Conservation (phyloP, 1,140 invertebrate genomes). For the Drosophila melanica region DNA sequence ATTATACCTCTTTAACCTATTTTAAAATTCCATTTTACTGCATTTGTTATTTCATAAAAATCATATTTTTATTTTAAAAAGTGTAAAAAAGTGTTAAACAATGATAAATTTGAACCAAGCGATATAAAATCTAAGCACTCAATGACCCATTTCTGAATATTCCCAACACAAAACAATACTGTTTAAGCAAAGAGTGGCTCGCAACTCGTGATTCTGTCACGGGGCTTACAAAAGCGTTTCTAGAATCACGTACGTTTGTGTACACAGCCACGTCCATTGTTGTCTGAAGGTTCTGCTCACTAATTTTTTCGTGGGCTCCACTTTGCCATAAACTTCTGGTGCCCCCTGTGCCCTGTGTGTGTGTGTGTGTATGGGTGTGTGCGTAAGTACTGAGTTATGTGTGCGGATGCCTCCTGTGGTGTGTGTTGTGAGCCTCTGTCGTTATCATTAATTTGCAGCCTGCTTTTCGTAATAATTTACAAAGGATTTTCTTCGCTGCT, state of each 20-base stretch:
- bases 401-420: constrained; percentile 15
- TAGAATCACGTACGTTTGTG: constrained; percentile 28
- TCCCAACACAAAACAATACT: too few species aligned
- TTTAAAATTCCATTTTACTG: too few species aligned
- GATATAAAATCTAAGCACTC: too few species aligned
- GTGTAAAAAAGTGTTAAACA: too few species aligned
- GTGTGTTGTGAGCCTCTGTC: constrained; percentile 36
- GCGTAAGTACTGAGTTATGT: constrained; percentile 6
- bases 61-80: too few species aligned
- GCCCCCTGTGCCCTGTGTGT: background rate
- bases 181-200: background rate
- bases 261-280: constrained; percentile 27
- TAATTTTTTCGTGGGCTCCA: constrained; percentile 23
- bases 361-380: background rate
- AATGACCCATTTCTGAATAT: too few species aligned
- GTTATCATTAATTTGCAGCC: constrained; percentile 81
- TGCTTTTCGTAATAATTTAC: constrained; percentile 75
- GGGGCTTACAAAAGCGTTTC: background rate
- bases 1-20: too few species aligned
- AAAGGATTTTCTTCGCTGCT: constrained; percentile 54
- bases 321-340: constrained; percentile 13
- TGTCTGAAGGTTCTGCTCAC: constrained; percentile 19
- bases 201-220: constrained; percentile 1
- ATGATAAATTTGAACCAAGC: too few species aligned
- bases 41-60: too few species aligned